Percentiles rank a stretch among this genome's conserved stretches.
Conservation (phyloP, 2,113 vertebrate genomes). For the Bagarius yarrelli region DNA sequence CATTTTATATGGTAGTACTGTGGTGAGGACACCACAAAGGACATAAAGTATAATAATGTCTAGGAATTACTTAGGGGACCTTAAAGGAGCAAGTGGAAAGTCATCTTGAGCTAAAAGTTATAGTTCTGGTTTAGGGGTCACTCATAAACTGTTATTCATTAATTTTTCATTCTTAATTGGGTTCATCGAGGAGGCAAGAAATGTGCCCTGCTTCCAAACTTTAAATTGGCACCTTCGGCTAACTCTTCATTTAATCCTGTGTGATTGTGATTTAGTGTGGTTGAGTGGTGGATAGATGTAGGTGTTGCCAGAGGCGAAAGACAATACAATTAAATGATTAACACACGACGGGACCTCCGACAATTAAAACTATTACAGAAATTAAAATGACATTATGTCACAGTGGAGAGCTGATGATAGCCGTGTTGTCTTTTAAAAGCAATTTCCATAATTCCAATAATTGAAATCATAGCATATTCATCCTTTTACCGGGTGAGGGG, state of each 20-base stretch:
- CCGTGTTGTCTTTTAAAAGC: slow-evolving; percentile 95
- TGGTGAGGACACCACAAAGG: not conserved
- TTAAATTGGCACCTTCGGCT: slow-evolving; percentile 57
- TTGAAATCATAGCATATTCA: slow-evolving; percentile 99
- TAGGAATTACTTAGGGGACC: not conserved
- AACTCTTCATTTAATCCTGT: slow-evolving; percentile 83
- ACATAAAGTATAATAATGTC: not conserved
- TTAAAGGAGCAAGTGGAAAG: not conserved
- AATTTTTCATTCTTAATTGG: slow-evolving; percentile 38
- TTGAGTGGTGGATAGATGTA: slow-evolving; percentile 72
- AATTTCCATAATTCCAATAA: slow-evolving; percentile 99
- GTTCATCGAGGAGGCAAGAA: slow-evolving; percentile 21
- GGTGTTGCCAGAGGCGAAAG: slow-evolving; percentile 79
- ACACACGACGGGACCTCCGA: slow-evolving; percentile 72
- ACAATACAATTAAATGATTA: slow-evolving; percentile 99
- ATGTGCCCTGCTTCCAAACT: slow-evolving; percentile 52
- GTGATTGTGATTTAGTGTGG: slow-evolving; percentile 89
- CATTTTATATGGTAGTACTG: not conserved
- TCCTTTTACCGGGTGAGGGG: slow-evolving; percentile 98
- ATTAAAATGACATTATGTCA: slow-evolving; percentile 99
- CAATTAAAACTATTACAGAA: slow-evolving; percentile 85
- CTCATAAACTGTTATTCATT: slow-evolving; percentile 1
- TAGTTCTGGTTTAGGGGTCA: slow-evolving; percentile 33
- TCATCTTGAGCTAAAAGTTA: not conserved
- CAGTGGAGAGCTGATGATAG: slow-evolving; percentile 98